Percentiles rank a stretch among this genome's conserved stretches.
phyloP scores from a whole-genome alignment of 2,113 vertebrate species.

The Thermophis baileyi region DNA sequence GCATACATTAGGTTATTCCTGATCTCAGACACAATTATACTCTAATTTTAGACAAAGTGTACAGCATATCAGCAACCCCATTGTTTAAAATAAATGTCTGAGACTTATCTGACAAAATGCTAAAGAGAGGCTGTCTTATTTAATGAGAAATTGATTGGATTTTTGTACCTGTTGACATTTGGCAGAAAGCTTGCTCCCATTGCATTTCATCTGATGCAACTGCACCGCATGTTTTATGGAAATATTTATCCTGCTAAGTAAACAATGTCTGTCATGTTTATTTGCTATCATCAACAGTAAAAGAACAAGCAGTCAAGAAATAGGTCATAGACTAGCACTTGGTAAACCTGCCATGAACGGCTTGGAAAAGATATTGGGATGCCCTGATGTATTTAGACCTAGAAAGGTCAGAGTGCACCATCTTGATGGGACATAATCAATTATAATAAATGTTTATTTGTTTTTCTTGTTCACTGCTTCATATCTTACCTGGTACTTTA shows the following conservation, averaged over 20 bases:
- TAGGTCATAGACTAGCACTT: background rate
- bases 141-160: conserved; percentile 50
- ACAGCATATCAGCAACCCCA: conserved; percentile 27
- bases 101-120: conserved; percentile 11
- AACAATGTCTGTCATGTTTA: conserved; percentile 21
- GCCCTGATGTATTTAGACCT: background rate
- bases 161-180: conserved; percentile 42
- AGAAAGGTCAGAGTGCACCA: background rate
- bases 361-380: background rate
- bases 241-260: conserved; percentile 39
- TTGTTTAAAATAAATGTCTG: conserved; percentile 25
- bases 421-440: background rate
- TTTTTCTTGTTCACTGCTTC: background rate
- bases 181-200: conserved; percentile 26
- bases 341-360: background rate
- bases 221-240: background rate
- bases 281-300: background rate
- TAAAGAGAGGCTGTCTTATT: conserved; percentile 37
- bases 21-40: background rate
- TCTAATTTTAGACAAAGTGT: conserved; percentile 13
- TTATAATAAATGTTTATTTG: background rate
- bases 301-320: background rate
- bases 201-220: conserved; percentile 29
- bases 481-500: background rate
- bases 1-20: background rate